phyloP scores from a whole-genome alignment of 2,113 vertebrate species.

The Alethe diademata region DNA sequence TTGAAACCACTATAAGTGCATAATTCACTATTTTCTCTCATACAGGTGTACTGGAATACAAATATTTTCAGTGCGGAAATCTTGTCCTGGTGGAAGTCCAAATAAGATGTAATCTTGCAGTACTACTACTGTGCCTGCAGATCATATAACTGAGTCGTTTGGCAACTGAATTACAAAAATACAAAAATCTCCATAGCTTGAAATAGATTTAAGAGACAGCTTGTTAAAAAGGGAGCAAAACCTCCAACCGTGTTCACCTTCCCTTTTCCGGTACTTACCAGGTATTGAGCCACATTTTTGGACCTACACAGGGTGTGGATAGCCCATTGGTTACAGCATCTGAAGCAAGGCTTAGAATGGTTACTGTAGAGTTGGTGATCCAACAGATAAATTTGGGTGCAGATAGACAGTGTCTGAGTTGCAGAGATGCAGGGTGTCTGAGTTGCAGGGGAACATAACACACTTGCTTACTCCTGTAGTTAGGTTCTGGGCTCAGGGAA shows the following conservation, averaged over 20 bases:
- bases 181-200: background rate
- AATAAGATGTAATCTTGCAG: background rate
- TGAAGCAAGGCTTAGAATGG: background rate
- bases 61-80: background rate
- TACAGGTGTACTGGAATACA: background rate
- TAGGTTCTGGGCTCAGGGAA: background rate
- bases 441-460: background rate
- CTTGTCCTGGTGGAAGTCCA: background rate
- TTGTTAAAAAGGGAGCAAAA: background rate
- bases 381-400: background rate
- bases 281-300: background rate
- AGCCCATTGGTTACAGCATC: background rate
- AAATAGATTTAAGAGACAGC: background rate
- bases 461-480: background rate
- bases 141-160: background rate
- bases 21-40: background rate
- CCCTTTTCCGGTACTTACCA: background rate
- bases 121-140: background rate
- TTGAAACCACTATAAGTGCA: background rate
- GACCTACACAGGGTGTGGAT: background rate
- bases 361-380: background rate
- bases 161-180: background rate
- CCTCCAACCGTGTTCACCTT: background rate
- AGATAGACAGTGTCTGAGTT: background rate
- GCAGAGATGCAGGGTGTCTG: background rate